phyloP scores from a whole-genome alignment of 1,140 invertebrate genomes.

The Lepidurus arcticus region DNA sequence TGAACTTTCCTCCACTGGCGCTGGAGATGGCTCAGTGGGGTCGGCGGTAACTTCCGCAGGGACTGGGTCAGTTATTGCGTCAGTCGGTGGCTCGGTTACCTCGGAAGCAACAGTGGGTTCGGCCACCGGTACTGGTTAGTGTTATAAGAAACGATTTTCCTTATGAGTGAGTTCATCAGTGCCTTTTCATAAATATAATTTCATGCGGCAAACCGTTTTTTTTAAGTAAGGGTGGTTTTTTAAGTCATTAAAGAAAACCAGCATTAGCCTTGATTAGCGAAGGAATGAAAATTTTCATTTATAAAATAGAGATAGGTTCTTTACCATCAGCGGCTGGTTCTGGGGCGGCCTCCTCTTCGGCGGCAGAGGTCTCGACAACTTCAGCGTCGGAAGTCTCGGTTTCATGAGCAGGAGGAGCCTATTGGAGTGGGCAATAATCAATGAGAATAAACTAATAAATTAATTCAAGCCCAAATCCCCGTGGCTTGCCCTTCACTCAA shows the following conservation, averaged over 20 bases:
- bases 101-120: slow-evolving; percentile 2
- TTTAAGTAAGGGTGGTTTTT: slow-evolving; percentile 36
- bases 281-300: not conserved
- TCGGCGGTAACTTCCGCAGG: not conserved
- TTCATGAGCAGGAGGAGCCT: not conserved
- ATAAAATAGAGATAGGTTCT: slow-evolving; percentile 26
- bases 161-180: not conserved
- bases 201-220: slow-evolving; percentile 32
- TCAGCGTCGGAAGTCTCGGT: not conserved
- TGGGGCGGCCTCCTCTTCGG: slow-evolving; percentile 22
- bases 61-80: slow-evolving; percentile 1
- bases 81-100: not conserved
- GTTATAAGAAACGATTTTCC: not conserved
- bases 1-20: slow-evolving; percentile 25
- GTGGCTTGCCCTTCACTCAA: too few species aligned
- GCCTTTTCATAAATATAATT: not conserved
- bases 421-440: too few species aligned
- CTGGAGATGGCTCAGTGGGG: not conserved
- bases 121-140: slow-evolving; percentile 25
- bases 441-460: too few species aligned
- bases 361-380: not conserved
- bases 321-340: slow-evolving; percentile 32
- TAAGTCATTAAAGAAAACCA: not conserved
- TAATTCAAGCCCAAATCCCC: too few species aligned
- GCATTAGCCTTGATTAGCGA: not conserved